These are phyloP conservation scores for Diorhabda elongata DNA, from an alignment of 1,140 invertebrate species.

Conservation along the genomic window DNA sequence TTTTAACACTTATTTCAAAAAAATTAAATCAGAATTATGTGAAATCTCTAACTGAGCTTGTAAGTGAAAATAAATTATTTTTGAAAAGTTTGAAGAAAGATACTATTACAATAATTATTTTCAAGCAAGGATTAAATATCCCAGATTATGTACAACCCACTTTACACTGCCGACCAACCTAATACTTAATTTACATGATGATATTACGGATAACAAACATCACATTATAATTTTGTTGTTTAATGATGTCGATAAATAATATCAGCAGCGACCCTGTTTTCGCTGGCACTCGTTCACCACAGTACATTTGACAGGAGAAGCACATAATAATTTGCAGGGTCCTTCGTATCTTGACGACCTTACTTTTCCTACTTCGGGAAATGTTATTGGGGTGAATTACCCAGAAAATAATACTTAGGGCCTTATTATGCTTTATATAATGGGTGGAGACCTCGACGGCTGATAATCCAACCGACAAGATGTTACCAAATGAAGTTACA, in stretches of 20 bases:
- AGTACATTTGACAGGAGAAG: constrained; percentile 15
- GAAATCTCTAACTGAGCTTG: too few species aligned
- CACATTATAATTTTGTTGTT: too few species aligned
- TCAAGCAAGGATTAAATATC: too few species aligned
- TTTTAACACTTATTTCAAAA: too few species aligned
- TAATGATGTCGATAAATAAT: not conserved
- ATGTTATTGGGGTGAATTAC: constrained; percentile 20
- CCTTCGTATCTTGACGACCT: constrained; percentile 8
- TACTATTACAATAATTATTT: too few species aligned
- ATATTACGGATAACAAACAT: too few species aligned
- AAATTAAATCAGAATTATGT: too few species aligned
- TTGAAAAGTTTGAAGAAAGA: too few species aligned
- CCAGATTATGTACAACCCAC: too few species aligned
- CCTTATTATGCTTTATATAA: constrained; percentile 21
- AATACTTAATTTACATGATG: too few species aligned
- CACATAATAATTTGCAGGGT: constrained; percentile 9
- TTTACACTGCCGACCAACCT: too few species aligned
- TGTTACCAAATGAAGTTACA: constrained; percentile 15
- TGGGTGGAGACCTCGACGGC: constrained; percentile 9
- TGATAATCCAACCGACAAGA: constrained; percentile 18
- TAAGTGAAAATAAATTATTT: too few species aligned
- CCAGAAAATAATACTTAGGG: constrained; percentile 22
- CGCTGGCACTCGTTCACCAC: not conserved
- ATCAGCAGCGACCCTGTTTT: not conserved
- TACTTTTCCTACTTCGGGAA: constrained; percentile 17